phyloP scores from a whole-genome alignment of 53 echinoderm and acorn worm genomes.

The Patiria pectinifera region DNA sequence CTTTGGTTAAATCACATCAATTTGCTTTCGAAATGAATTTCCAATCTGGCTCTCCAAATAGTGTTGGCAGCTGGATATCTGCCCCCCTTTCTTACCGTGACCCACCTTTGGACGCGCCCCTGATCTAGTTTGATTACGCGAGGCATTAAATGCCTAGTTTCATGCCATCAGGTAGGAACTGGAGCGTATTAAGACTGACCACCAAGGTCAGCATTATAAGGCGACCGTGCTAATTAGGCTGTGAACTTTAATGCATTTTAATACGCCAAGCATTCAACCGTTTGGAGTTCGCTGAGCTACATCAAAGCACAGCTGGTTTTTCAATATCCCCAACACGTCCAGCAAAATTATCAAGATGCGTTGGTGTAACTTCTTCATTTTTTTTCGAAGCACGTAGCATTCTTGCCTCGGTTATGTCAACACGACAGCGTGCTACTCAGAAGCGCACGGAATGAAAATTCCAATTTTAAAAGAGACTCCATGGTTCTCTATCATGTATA shows the following conservation, averaged over 20 bases:
- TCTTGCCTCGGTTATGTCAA: background rate
- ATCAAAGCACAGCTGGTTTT: constrained; percentile 45
- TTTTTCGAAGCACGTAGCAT: background rate
- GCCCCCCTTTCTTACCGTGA: background rate
- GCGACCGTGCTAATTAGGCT: constrained; percentile 16
- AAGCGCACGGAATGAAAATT: background rate
- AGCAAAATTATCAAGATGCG: background rate
- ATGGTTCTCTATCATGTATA: too few relatives aligned
- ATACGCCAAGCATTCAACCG: constrained; percentile 21
- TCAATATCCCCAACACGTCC: background rate
- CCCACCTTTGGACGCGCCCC: background rate
- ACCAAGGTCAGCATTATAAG: constrained; percentile 30
- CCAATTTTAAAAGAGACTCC: too few relatives aligned
- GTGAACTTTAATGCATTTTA: constrained; percentile 6
- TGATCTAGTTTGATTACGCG: constrained; percentile 12
- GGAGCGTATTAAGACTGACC: constrained; percentile 14
- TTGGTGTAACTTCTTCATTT: background rate
- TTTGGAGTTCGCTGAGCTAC: background rate
- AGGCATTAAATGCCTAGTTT: constrained; percentile 15
- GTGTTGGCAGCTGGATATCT: background rate
- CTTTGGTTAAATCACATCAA: too few relatives aligned
- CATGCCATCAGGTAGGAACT: constrained; percentile 15
- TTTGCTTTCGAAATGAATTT: too few relatives aligned
- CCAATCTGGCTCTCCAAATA: background rate
- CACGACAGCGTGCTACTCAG: background rate